Conservation (phyloP, 2,113 vertebrate genomes). For the Ochotona princeps region DNA sequence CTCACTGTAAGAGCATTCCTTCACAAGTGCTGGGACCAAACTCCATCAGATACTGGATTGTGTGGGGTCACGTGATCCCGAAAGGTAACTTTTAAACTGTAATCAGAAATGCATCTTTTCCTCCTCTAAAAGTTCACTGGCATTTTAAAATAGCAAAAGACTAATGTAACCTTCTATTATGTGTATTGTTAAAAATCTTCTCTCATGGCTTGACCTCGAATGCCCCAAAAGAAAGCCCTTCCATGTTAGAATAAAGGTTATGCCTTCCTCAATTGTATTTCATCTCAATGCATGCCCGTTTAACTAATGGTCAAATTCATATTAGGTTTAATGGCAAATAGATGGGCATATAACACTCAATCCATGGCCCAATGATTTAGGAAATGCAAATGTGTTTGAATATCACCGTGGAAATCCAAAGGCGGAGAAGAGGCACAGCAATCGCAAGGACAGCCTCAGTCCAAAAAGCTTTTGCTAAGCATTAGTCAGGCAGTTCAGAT, state of each 20-base stretch:
- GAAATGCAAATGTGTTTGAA: conserved; percentile 10
- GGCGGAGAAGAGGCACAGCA: background rate
- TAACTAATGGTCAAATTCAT: conserved; percentile 58
- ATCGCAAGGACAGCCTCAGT: conserved; percentile 55
- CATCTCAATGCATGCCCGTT: conserved; percentile 26
- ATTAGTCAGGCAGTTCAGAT: conserved; percentile 65
- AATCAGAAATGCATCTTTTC: no score
- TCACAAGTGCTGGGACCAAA: no score
- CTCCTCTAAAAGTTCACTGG: no score
- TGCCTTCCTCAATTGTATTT: conserved; percentile 33
- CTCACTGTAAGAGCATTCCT: no score
- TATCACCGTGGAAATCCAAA: conserved; percentile 47
- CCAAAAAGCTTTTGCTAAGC: conserved; percentile 62
- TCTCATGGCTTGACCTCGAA: conserved; percentile 13
- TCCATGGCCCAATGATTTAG: conserved; percentile 60
- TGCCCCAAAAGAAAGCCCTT: conserved; percentile 1
- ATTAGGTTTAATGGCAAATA: conserved; percentile 73
- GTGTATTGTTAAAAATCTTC: background rate
- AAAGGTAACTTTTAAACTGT: no score
- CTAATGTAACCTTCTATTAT: background rate
- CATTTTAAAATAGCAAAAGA: no score
- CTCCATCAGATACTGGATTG: no score
- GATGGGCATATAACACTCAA: conserved; percentile 58
- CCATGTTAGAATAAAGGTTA: conserved; percentile 49
- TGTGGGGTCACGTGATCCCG: no score